These are phyloP conservation scores for Diarsia brunnea DNA, from an alignment of 2,888 invertebrate species.

Conservation along the genomic window DNA sequence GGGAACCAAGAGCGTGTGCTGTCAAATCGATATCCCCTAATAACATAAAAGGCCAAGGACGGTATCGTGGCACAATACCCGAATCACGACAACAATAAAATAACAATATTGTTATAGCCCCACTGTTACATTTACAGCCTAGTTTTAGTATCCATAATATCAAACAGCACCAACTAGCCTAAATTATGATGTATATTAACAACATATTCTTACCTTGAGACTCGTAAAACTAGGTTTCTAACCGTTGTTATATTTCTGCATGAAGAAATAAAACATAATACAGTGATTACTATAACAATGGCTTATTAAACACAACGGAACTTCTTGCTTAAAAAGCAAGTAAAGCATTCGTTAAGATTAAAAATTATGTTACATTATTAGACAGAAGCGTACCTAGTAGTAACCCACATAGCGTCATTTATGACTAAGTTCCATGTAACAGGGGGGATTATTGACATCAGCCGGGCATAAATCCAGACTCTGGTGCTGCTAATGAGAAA, in stretches of 20 bases:
- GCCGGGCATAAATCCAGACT: not conserved
- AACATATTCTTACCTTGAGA: slow-evolving; percentile 27
- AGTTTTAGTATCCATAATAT: slow-evolving; percentile 21
- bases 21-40: slow-evolving; percentile 35
- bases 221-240: slow-evolving; percentile 16
- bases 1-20: not conserved
- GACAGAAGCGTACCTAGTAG: not conserved
- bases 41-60: slow-evolving; percentile 44
- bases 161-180: slow-evolving; percentile 34
- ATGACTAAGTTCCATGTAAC: not conserved
- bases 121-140: slow-evolving; percentile 34
- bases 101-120: slow-evolving; percentile 31
- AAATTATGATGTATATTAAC: slow-evolving; percentile 27
- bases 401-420: not conserved
- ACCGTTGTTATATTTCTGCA: not conserved
- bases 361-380: not conserved
- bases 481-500: not conserved
- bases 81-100: slow-evolving; percentile 34
- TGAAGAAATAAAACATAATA: not conserved
- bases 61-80: slow-evolving; percentile 1
- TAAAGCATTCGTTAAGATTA: not conserved
- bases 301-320: not conserved
- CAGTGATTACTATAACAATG: not conserved
- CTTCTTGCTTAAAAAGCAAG: too few species aligned
- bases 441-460: not conserved